These are phyloP conservation scores for Bilobella aurantiaca DNA, from an alignment of 1,140 invertebrate genomes.

Conservation along the genomic window DNA sequence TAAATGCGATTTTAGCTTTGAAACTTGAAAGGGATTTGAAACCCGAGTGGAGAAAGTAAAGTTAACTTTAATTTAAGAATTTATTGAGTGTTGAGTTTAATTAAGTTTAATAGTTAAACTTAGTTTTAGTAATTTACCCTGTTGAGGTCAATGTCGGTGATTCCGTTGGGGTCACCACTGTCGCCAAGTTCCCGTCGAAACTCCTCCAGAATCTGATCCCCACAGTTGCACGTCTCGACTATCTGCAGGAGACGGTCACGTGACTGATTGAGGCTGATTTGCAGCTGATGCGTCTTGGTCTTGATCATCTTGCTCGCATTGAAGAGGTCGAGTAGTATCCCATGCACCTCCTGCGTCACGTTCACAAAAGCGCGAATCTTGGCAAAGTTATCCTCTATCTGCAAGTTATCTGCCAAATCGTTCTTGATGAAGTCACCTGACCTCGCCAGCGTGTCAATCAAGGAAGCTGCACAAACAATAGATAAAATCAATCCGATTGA, in stretches of 20 bases:
- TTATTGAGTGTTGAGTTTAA: too few relatives aligned
- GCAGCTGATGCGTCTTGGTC: neutral
- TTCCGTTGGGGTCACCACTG: neutral
- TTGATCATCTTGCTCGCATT: neutral
- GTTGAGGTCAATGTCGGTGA: neutral
- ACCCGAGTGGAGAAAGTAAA: too few relatives aligned
- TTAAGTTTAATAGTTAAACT: too few relatives aligned
- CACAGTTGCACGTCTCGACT: neutral
- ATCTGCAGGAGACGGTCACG: neutral
- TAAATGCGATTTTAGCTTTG: too few relatives aligned
- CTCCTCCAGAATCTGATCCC: constrained; percentile 3
- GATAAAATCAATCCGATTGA: too few relatives aligned
- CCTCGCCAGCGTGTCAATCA: neutral
- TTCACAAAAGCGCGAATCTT: neutral
- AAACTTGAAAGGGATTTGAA: too few relatives aligned
- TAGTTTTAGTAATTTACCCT: neutral
- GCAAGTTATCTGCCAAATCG: neutral
- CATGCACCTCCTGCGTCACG: neutral
- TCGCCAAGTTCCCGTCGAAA: neutral
- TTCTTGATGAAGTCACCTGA: neutral
- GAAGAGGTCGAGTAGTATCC: neutral
- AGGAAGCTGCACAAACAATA: too few relatives aligned
- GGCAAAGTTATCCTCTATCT: neutral
- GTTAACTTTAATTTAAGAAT: too few relatives aligned
- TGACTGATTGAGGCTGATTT: neutral